Conservation (phyloP, 1,140 invertebrate genomes). For the Drosophila pseudoananassae region DNA sequence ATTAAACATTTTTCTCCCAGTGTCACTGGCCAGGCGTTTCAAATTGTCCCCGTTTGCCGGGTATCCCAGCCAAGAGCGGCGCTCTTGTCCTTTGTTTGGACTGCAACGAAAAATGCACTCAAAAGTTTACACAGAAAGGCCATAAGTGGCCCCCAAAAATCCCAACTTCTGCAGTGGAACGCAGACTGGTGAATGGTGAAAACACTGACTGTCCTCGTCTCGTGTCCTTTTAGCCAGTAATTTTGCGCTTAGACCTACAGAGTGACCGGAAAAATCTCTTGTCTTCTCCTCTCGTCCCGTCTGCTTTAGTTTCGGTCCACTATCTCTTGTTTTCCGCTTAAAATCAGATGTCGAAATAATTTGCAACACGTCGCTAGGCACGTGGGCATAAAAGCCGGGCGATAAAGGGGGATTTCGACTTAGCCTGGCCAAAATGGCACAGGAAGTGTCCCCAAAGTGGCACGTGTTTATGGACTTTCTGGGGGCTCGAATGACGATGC, state of each 20-base stretch:
- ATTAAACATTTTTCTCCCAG: background rate
- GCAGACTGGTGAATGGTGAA: constrained; percentile 1
- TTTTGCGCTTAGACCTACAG: constrained; percentile 72
- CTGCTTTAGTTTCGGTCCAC: constrained; percentile 8
- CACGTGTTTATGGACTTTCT: constrained; percentile 74
- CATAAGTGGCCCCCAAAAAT: constrained; percentile 64
- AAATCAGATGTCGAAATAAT: constrained; percentile 83
- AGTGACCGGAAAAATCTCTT: constrained; percentile 54
- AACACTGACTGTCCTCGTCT: constrained; percentile 7
- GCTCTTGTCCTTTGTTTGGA: constrained; percentile 71
- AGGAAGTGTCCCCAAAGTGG: constrained; percentile 41
- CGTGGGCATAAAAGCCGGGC: constrained; percentile 42
- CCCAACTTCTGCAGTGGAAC: constrained; percentile 2
- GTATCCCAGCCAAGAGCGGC: constrained; percentile 28
- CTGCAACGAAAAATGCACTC: constrained; percentile 78
- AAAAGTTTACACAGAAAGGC: constrained; percentile 81
- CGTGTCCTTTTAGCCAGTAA: constrained; percentile 65
- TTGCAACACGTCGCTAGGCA: constrained; percentile 76
- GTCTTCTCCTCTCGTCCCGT: constrained; percentile 10
- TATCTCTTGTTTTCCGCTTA: constrained; percentile 82
- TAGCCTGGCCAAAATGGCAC: constrained; percentile 19
- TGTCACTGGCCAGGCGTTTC: constrained; percentile 26
- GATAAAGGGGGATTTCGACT: background rate
- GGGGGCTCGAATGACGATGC: constrained; percentile 29
- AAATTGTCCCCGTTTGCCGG: constrained; percentile 61